phyloP scores from a whole-genome alignment of 2,113 vertebrate genomes.

The Ctenodactylus gundi region DNA sequence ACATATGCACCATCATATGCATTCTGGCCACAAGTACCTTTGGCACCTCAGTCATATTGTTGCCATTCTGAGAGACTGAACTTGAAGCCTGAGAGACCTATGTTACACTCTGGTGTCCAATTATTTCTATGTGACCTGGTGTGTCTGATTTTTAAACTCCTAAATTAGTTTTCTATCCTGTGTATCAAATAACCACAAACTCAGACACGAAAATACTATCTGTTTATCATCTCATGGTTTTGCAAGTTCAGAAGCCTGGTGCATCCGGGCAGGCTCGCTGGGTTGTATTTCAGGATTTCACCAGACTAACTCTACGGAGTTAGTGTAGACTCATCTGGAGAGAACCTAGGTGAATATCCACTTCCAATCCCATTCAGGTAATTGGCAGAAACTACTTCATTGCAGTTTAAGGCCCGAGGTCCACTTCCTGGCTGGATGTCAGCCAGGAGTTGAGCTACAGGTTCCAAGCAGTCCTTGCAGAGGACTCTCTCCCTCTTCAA shows the following conservation, averaged over 20 bases:
- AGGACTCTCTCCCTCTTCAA: background rate
- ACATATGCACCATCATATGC: background rate
- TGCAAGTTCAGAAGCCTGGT: background rate
- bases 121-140: background rate
- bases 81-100: background rate
- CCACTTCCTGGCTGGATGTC: background rate
- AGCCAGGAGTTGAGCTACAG: accelerated
- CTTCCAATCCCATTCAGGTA: background rate
- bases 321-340: background rate
- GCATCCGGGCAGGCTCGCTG: no score
- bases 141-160: background rate
- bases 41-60: no score
- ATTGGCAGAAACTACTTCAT: background rate
- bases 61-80: background rate
- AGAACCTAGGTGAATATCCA: accelerated
- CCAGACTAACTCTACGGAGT: background rate
- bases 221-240: background rate
- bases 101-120: background rate
- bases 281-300: background rate
- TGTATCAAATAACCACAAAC: background rate
- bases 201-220: background rate
- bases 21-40: accelerated
- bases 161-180: background rate
- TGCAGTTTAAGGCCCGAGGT: background rate
- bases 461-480: background rate